phyloP scores from a whole-genome alignment of 2,797 vertebrate species.

The Heteromormyrus szaboi region DNA sequence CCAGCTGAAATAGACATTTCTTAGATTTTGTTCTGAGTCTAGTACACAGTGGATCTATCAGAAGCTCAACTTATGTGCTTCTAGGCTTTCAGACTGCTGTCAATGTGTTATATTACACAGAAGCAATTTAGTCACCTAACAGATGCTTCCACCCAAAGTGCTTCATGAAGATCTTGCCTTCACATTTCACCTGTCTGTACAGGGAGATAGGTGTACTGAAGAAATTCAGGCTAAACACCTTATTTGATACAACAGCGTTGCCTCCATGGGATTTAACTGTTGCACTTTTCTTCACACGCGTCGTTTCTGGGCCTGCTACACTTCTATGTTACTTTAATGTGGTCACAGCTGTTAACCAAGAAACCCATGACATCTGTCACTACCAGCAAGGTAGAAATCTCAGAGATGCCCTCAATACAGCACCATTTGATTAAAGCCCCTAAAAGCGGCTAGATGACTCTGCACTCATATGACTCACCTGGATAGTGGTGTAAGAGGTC shows the following conservation, averaged over 20 bases:
- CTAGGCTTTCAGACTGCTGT: background rate
- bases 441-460: background rate
- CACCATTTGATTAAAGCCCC: background rate
- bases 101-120: background rate
- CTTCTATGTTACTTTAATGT: background rate
- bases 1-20: background rate
- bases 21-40: background rate
- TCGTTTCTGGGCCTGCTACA: background rate
- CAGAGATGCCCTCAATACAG: background rate
- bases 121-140: slow-evolving; percentile 1
- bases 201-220: background rate
- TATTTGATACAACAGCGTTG: background rate
- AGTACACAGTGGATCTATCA: background rate
- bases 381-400: background rate
- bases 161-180: background rate
- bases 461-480: background rate
- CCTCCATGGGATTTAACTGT: background rate
- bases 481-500: slow-evolving; percentile 1
- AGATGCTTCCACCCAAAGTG: background rate
- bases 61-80: background rate
- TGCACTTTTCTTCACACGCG: background rate
- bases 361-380: background rate
- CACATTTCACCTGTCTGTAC: background rate
- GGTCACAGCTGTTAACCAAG: background rate
- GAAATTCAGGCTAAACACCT: background rate